Evolutionary conservation across 2,888 invertebrate genomes (phyloP), one percentile per base, ranked within the genome.

Genomic region (Gymnoscelis rufifasciata): DNA sequence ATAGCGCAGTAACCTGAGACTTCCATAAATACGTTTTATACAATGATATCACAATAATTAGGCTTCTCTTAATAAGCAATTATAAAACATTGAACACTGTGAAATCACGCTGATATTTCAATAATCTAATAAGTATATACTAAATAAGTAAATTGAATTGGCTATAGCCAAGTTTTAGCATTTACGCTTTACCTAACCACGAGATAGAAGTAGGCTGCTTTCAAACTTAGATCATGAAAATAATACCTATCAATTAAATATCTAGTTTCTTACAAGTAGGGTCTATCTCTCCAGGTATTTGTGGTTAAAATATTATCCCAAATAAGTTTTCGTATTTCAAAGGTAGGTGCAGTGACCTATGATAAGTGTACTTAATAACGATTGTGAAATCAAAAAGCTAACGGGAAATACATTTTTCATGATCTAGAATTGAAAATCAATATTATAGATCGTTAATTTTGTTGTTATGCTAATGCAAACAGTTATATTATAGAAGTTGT

Each of bases 401-500:
- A 15, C 14, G 19, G 15, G 35, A 11, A 19, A 35, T 3, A 1
- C 8, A 31, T 12, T 12, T 24, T 43, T 37, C 55, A 59, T 60
- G 66, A 60, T 64, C 62, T 58, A 60, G 56, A 50, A 51, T 54
- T 61, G 58, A 62, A 48, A 35, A 36, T 38, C 27, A 44, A 14
- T 41, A 35, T 47, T 19, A 10, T 23, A 28, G 43, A 52, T 43
- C 43, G 36, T 59, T 68, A 54, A 56, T 67, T 64, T 64, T 63
- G 65, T 68, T 69, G 61, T 51, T 36, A 43, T 37, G 39, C 35
- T 37, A 7, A 44, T 24, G 36, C 56, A 66, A 61, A 70, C 70
- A 67, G 66, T 74, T 76, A 69, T 77, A 74, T 67, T 77, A 74
- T 67, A 68, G 70, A 78, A 78, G 61, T 64, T 78, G 77, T 82